These are phyloP conservation scores for Babylonia areolata DNA, from an alignment of 1,140 invertebrate species.

Conservation along the genomic window DNA sequence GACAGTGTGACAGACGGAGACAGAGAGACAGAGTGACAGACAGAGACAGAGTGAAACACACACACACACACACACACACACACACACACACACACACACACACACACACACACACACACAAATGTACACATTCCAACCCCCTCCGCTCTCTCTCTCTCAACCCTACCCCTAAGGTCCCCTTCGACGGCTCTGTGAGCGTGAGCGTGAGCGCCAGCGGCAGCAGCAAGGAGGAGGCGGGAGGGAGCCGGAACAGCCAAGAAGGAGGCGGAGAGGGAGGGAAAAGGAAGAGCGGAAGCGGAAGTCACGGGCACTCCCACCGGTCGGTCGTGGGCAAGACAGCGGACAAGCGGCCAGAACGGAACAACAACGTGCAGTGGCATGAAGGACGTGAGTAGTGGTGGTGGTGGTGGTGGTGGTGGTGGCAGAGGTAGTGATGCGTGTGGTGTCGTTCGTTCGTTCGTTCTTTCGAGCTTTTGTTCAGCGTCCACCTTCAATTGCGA, in stretches of 20 bases:
- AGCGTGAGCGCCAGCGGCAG: neutral
- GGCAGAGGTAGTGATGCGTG: too few relatives aligned
- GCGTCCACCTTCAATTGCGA: too few relatives aligned
- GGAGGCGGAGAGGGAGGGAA: neutral
- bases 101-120: too few relatives aligned
- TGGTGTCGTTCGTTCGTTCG: too few relatives aligned
- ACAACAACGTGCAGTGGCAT: conserved; percentile 26
- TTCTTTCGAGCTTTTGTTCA: too few relatives aligned
- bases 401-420: too few relatives aligned
- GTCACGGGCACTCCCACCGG: conserved; percentile 6
- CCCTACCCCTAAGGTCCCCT: neutral
- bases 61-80: too few relatives aligned
- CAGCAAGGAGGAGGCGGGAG: neutral
- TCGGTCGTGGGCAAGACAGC: conserved; percentile 14
- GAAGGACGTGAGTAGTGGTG: conserved; percentile 38
- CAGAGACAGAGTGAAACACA: too few relatives aligned
- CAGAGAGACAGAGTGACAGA: too few relatives aligned
- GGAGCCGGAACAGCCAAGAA: neutral
- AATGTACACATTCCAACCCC: too few relatives aligned
- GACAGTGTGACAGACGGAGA: too few relatives aligned
- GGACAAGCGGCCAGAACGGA: neutral
- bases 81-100: too few relatives aligned
- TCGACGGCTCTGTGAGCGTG: neutral
- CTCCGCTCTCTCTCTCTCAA: neutral
- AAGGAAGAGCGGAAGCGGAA: conserved; percentile 4